Conservation (phyloP, 2,113 vertebrate species). For the Alces alces region DNA sequence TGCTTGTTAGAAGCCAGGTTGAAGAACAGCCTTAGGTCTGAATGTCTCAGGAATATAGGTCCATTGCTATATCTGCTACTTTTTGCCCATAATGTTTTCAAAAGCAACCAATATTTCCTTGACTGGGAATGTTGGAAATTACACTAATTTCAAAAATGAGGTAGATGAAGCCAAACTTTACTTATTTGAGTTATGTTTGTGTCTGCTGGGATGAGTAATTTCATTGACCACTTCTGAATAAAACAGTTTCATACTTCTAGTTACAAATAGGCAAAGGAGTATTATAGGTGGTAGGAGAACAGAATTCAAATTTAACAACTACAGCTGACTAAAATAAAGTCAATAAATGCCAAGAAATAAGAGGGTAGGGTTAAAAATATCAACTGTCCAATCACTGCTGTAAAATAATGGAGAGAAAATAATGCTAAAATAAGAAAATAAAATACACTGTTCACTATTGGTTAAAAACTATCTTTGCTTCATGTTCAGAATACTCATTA, state of each 20-base stretch:
- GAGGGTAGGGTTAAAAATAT: conserved; percentile 6
- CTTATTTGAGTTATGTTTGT: conserved; percentile 29
- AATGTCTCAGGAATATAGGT: conserved; percentile 27
- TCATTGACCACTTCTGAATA: conserved; percentile 50
- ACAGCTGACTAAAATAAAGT: conserved; percentile 25
- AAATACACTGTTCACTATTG: conserved; percentile 3
- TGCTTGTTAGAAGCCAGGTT: conserved; percentile 52
- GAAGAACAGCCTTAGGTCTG: conserved; percentile 8
- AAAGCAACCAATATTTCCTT: conserved; percentile 28
- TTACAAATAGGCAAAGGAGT: conserved; percentile 9
- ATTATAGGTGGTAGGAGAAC: neutral
- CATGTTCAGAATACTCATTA: conserved; percentile 28
- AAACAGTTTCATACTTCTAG: conserved; percentile 25
- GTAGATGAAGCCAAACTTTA: conserved; percentile 23
- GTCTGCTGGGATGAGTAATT: conserved; percentile 34
- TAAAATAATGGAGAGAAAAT: conserved; percentile 32
- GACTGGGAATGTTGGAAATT: neutral
- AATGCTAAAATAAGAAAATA: conserved; percentile 27
- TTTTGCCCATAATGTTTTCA: conserved; percentile 24
- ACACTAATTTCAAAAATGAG: conserved; percentile 32
- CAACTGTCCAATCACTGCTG: neutral
- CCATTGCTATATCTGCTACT: neutral
- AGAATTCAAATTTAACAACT: conserved; percentile 35
- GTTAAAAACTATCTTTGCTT: conserved; percentile 31
- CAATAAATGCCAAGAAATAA: conserved; percentile 27